Base-by-base conservation (phyloP, 2,888 invertebrate genomes). In the Apoda limacodes region DNA sequence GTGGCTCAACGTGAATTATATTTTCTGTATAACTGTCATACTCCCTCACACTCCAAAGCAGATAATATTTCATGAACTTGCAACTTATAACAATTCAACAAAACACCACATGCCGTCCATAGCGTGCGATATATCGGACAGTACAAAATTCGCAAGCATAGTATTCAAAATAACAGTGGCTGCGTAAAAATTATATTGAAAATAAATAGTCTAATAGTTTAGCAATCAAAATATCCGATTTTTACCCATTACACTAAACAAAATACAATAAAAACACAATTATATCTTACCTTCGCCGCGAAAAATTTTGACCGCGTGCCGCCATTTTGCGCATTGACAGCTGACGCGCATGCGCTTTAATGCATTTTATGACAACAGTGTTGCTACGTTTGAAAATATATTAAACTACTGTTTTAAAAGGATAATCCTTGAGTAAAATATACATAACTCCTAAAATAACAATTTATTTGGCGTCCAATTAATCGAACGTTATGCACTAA, bases 341-440 rank as follows among this genome's bases (percentile, higher is more conserved):
- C 14, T 34, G 29, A 25, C 25, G 25, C 36, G 7, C 32, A 30
- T 32, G 30, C 54, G 52, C 19, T 25, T 35, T 19, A 34, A 9
- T 2, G 5, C 19, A 19, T 19, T 19, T 19, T 9, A 19, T 9
- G 9, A 19, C 9, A 9, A 9, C 19, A 19, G 19, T 19, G 19
- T 19, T 9, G 19, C 19, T 9, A 19, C 9, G 9, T 6, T 5
- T 6, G 19, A 6, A 19, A 19, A 19, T 19, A 19, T 19, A 19
- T 6, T 24, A 24, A 9, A 24, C 24, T 24, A 24, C 24, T 24
- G 12, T 24, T 24, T 24, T 9, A 24, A n/a, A n/a, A n/a, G n/a
- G n/a, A n/a, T 24, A 24, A 24, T 13, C 24, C 7, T 7, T 24
- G 5, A 24, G 9, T 5, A 24, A 11, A 24, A 25, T 9, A 25